These are phyloP conservation scores for Propithecus deckenii DNA, from an alignment of 2,797 vertebrate genomes.

Conservation along the genomic window DNA sequence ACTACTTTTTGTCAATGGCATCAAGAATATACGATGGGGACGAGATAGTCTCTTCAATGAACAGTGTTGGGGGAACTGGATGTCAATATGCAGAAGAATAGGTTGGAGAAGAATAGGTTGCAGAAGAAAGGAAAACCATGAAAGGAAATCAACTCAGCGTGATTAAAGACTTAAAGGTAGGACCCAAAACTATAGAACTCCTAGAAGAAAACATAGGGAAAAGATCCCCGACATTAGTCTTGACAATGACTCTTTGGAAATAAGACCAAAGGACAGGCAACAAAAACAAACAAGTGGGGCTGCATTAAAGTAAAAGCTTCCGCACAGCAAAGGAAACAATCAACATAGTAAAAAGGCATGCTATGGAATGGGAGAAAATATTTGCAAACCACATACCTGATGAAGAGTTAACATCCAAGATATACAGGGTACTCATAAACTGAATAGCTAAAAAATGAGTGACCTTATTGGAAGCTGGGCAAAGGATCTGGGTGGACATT, in stretches of 20 bases:
- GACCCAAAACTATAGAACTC: not conserved
- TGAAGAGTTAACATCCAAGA: not conserved
- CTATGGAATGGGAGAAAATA: not conserved
- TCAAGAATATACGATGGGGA: not conserved
- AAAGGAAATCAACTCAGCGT: not conserved
- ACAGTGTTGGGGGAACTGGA: not conserved
- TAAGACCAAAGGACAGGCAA: not conserved
- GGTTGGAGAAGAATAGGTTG: not conserved
- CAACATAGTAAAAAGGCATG: not conserved
- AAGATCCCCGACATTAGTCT: not conserved
- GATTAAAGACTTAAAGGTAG: not conserved
- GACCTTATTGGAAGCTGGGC: not conserved
- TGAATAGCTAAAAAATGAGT: not conserved
- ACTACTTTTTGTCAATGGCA: not conserved
- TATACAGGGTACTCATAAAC: not conserved
- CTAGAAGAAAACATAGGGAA: not conserved
- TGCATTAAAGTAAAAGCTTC: not conserved
- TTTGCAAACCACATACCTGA: not conserved
- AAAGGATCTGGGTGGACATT: not conserved
- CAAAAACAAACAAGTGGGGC: not conserved
- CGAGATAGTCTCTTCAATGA: not conserved
- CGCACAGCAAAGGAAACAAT: not conserved
- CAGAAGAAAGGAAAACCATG: too few relatives aligned
- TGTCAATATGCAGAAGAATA: not conserved
- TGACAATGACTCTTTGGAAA: not conserved